Base-by-base conservation (phyloP, 2,888 invertebrate genomes). In the Anthrax anthrax region DNA sequence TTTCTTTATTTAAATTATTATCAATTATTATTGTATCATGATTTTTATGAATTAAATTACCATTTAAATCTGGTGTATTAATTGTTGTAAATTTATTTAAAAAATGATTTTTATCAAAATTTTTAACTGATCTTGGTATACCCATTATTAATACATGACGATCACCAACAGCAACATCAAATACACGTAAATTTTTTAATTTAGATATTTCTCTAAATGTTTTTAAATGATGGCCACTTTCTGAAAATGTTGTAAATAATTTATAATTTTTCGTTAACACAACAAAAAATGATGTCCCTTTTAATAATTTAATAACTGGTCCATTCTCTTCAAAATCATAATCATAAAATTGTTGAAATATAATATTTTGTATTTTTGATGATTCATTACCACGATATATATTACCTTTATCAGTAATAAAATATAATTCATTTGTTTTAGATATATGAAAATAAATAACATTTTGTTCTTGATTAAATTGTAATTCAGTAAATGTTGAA, bases 131-230 rank as follows among this genome's bases (percentile, higher is more conserved):
- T 42, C 63, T 54, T 16, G 65, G 65, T 18, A 65, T 55, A 14
- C 67, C 65, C 49, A 67, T 63, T 2, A 65, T 67, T 12, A 67
- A 49, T 10, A 67, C 59, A 37, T 67, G 67, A 17, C 60, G 60
- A 42, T 65, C 65, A 0, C 67, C 67, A 3, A 67, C 60, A 1
- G 61, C 62, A 43, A 67, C 59, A 42, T 67, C 67, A 12, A 66
- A 52, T 16, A 64, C 52, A 1, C 64, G 59, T 4, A 67, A 55
- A 48, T 65, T 63, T 51, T 63, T 67, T 38, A 67, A 66, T 51
- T 67, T 67, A n/a, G 65, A 63, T 41, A 67, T 67, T 53, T 67
- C 67, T 16, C 67, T 60, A 51, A 67, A 67, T 8, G 67, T 67
- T 50, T 64, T 67, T 50, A 65, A 51, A 48, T 67, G 67, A 51